Conservation (phyloP, 2,113 vertebrate species). For the Silurus glanis region DNA sequence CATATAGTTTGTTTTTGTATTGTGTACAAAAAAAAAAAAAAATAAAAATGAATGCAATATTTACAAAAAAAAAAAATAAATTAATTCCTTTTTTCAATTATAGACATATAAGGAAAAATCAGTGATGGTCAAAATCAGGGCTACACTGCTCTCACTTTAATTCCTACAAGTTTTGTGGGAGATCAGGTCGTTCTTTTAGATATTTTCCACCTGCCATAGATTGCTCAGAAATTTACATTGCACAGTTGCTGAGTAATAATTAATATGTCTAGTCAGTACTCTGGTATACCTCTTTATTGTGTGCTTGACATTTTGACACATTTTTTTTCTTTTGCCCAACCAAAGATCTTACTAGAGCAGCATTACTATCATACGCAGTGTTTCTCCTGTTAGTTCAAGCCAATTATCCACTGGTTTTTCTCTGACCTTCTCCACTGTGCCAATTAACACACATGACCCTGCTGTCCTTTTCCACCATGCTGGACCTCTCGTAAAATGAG, state of each 20-base stretch:
- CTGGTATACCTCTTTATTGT: neutral
- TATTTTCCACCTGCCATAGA: neutral
- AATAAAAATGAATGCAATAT: too few relatives aligned
- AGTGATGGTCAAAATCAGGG: neutral
- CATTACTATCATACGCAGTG: constrained; percentile 12
- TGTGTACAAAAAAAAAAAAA: too few relatives aligned
- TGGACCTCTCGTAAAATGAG: constrained; percentile 45
- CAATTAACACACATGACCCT: constrained; percentile 52
- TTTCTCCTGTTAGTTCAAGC: constrained; percentile 33
- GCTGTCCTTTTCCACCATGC: constrained; percentile 32
- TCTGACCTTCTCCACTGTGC: constrained; percentile 42
- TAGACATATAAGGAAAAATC: neutral
- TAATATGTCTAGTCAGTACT: neutral
- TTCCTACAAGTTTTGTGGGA: neutral
- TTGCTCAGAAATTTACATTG: neutral
- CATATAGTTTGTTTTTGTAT: too few relatives aligned
- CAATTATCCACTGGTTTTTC: constrained; percentile 50
- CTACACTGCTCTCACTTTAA: neutral
- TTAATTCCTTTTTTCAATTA: neutral
- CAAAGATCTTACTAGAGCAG: constrained; percentile 30
- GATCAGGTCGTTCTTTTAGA: neutral
- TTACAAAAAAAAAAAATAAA: too few relatives aligned
- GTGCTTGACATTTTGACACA: neutral
- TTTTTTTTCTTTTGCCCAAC: neutral
- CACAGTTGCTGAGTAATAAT: neutral